Conservation (phyloP, 2,113 vertebrate species). For the Silurus asotus region DNA sequence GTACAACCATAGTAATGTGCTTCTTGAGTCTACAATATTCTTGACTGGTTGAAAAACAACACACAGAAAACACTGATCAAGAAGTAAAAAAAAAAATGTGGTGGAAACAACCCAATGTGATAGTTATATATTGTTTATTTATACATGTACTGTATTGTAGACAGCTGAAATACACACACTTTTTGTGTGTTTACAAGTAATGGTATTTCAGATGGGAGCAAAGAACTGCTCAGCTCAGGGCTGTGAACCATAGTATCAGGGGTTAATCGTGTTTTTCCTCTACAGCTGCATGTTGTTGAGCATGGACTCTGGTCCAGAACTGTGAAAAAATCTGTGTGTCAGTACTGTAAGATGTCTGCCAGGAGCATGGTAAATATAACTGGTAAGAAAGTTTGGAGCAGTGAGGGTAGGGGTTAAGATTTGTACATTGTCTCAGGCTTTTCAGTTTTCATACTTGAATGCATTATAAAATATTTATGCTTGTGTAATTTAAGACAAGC, state of each 20-base stretch:
- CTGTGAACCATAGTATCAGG: slow-evolving; percentile 50
- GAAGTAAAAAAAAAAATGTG: neutral
- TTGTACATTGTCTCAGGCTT: neutral
- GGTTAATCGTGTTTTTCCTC: slow-evolving; percentile 65
- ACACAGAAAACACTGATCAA: neutral
- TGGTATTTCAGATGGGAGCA: neutral
- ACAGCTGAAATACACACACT: neutral
- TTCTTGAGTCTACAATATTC: neutral
- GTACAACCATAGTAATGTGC: neutral
- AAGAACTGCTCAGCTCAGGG: slow-evolving; percentile 4
- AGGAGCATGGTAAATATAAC: slow-evolving; percentile 59
- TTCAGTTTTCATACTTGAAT: slow-evolving; percentile 9
- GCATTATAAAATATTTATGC: slow-evolving; percentile 38
- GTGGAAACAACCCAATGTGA: neutral
- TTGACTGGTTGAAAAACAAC: neutral
- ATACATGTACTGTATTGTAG: neutral
- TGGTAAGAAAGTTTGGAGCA: slow-evolving; percentile 21
- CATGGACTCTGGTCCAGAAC: slow-evolving; percentile 4
- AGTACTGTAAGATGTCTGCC: slow-evolving; percentile 50
- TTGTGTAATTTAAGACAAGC: slow-evolving; percentile 36
- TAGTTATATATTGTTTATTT: neutral
- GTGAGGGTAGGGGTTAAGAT: neutral
- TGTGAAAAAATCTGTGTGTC: slow-evolving; percentile 33
- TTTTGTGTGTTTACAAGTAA: slow-evolving; percentile 36
- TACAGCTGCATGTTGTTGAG: slow-evolving; percentile 42